Evolutionary conservation across 1,140 invertebrate genomes (phyloP).

Genomic region (Geopemphigus sp.): DNA sequence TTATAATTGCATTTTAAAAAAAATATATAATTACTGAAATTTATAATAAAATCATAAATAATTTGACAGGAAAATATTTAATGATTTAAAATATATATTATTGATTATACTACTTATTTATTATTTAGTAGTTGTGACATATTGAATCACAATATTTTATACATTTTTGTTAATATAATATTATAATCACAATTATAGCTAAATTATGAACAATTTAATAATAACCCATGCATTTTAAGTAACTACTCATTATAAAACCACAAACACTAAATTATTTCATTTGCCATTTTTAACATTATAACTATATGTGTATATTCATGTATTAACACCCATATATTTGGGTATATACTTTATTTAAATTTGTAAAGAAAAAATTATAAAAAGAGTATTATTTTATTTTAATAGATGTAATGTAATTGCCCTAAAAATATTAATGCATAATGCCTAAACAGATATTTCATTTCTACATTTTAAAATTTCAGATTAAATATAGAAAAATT

Average conservation of each 20-base stretch:
- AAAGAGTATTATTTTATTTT: neutral
- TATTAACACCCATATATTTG: too few species aligned
- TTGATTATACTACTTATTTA: neutral
- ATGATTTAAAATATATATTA: neutral
- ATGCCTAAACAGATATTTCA: neutral
- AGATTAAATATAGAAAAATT: neutral
- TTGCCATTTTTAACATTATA: too few species aligned
- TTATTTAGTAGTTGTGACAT: neutral
- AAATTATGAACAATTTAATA: too few species aligned
- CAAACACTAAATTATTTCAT: too few species aligned
- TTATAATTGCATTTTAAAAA: slow-evolving; percentile 9
- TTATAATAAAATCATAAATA: neutral
- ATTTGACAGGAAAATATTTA: neutral
- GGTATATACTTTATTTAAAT: neutral
- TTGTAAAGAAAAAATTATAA: too few species aligned
- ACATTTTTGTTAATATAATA: too few species aligned
- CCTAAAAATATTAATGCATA: neutral
- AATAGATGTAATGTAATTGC: neutral
- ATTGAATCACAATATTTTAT: too few species aligned
- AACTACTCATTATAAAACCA: too few species aligned
- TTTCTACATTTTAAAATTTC: neutral
- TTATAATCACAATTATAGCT: too few species aligned
- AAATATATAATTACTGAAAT: neutral
- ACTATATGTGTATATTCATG: too few species aligned
- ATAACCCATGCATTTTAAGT: too few species aligned